These are phyloP conservation scores for Apotomis capreana DNA, from an alignment of 2,888 invertebrate species.

Conservation along the genomic window DNA sequence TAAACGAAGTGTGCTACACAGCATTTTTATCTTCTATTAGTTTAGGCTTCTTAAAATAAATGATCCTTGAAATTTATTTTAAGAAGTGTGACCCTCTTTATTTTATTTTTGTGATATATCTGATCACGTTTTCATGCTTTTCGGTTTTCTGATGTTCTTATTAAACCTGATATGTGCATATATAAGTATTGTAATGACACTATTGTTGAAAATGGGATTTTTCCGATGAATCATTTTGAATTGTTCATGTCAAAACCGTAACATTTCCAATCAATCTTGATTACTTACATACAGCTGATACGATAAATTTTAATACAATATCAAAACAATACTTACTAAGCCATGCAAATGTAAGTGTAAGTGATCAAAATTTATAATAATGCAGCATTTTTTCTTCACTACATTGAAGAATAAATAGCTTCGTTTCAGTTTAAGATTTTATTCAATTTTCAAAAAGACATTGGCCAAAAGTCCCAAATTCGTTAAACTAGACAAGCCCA, in stretches of 20 bases:
- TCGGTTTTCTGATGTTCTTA: too few relatives aligned
- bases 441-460: background rate
- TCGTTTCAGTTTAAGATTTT: background rate
- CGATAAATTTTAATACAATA: conserved; percentile 20
- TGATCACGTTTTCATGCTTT: too few relatives aligned
- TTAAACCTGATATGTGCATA: too few relatives aligned
- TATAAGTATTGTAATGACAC: background rate
- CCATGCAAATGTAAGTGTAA: conserved; percentile 4
- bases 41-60: too few relatives aligned
- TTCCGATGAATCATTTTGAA: conserved; percentile 29
- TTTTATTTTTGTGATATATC: too few relatives aligned
- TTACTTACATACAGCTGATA: conserved; percentile 11
- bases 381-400: conserved; percentile 3
- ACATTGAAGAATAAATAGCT: background rate
- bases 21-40: too few relatives aligned
- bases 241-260: conserved; percentile 10
- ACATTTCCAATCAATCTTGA: background rate
- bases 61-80: too few relatives aligned
- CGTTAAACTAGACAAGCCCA: too few relatives aligned
- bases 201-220: conserved; percentile 10
- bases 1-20: too few relatives aligned
- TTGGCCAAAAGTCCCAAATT: too few relatives aligned
- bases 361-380: background rate
- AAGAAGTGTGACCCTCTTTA: too few relatives aligned
- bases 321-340: conserved; percentile 10